phyloP scores from a whole-genome alignment of 2,797 vertebrate species.

The Podarcis lilfordi region DNA sequence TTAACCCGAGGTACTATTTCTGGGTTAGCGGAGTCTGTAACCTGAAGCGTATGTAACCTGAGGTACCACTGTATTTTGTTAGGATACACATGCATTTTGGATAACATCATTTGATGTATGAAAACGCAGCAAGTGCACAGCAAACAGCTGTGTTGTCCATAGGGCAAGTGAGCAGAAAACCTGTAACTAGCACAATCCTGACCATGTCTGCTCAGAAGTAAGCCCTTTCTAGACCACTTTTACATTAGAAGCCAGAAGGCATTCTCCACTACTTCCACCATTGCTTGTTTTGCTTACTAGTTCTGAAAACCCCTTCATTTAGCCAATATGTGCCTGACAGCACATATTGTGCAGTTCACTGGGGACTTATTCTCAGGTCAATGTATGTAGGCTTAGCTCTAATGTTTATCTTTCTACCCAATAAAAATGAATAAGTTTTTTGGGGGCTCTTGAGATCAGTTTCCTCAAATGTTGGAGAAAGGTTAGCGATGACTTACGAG shows the following conservation, averaged over 20 bases:
- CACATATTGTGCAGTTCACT: not conserved
- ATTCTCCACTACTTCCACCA: not conserved
- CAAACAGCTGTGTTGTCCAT: too few species aligned
- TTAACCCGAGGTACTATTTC: too few species aligned
- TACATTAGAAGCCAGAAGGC: not conserved
- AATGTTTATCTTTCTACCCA: not conserved
- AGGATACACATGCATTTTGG: too few species aligned
- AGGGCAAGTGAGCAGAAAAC: too few species aligned
- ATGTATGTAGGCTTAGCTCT: not conserved
- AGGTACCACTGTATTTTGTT: too few species aligned
- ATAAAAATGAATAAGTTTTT: not conserved
- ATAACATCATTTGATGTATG: too few species aligned
- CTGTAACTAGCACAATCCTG: too few species aligned
- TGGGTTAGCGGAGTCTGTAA: too few species aligned
- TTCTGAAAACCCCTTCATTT: not conserved
- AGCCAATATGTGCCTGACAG: not conserved
- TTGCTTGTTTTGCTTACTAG: not conserved
- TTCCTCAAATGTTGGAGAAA: not conserved
- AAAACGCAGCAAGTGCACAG: too few species aligned
- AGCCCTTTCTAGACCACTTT: not conserved
- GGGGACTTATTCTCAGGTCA: not conserved
- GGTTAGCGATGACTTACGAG: not conserved
- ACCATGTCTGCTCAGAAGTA: too few species aligned
- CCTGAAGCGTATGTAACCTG: too few species aligned
- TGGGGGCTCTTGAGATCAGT: not conserved